These are phyloP conservation scores for Pelecanoides urinatrix DNA, from an alignment of 2,113 vertebrate genomes.

Conservation along the genomic window DNA sequence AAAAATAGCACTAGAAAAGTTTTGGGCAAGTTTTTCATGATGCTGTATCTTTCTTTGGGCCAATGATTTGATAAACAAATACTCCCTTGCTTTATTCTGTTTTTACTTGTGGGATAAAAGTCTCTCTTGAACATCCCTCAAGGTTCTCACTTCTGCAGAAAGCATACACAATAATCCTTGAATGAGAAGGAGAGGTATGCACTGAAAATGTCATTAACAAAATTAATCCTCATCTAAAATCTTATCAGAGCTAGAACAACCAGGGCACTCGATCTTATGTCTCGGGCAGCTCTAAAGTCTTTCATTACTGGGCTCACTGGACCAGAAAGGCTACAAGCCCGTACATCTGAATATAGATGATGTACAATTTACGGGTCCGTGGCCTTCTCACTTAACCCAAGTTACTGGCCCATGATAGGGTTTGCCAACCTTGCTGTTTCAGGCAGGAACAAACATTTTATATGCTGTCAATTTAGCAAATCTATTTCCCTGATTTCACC, in stretches of 20 bases:
- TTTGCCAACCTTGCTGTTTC: slow-evolving; percentile 47
- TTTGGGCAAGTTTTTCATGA: background rate
- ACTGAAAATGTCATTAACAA: background rate
- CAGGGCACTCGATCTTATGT: background rate
- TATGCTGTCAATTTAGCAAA: slow-evolving; percentile 32
- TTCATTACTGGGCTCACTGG: slow-evolving; percentile 60
- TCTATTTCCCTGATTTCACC: background rate
- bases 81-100: background rate
- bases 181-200: background rate
- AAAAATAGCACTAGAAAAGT: background rate
- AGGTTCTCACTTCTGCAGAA: background rate
- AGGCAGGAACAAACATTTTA: slow-evolving; percentile 37
- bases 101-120: background rate
- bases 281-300: background rate
- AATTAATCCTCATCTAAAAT: slow-evolving; percentile 51
- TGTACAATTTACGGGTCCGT: background rate
- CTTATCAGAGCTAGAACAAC: background rate
- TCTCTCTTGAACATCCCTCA: background rate
- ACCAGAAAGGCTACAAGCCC: slow-evolving; percentile 43
- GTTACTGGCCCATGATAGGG: slow-evolving; percentile 18
- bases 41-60: background rate
- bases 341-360: slow-evolving; percentile 32
- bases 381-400: slow-evolving; percentile 56
- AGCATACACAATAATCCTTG: background rate
- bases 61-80: background rate